Conservation (phyloP, 1,140 invertebrate species). For the Drosophila lowei region DNA sequence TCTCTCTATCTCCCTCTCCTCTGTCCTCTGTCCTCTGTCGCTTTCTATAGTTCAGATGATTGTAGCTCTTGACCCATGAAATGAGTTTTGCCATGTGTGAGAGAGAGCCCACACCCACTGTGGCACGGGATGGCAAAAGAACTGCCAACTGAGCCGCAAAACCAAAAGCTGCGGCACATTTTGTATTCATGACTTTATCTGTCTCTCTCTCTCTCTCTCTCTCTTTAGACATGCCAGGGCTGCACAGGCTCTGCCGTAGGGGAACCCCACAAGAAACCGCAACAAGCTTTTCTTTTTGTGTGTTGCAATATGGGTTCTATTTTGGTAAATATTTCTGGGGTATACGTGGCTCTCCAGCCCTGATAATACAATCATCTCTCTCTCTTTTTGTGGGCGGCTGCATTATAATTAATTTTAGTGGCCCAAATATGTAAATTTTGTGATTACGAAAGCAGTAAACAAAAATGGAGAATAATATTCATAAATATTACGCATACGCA, state of each 20-base stretch:
- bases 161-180: constrained; percentile 71
- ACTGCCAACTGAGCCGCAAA: constrained; percentile 67
- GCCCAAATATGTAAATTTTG: constrained; percentile 75
- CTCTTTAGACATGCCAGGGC: constrained; percentile 17
- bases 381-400: constrained; percentile 27
- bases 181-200: constrained; percentile 68
- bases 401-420: constrained; percentile 76
- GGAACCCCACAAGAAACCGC: neutral
- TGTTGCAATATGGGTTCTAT: too few relatives aligned
- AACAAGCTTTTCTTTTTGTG: neutral
- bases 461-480: constrained; percentile 60
- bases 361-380: constrained; percentile 2
- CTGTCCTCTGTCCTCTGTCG: constrained; percentile 17
- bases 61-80: constrained; percentile 76
- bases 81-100: constrained; percentile 79
- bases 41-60: constrained; percentile 55
- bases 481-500: constrained; percentile 72
- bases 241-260: neutral
- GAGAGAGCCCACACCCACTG: too few relatives aligned
- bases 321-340: neutral
- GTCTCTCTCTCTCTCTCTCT: constrained; percentile 17
- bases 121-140: constrained; percentile 28
- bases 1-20: constrained; percentile 3
- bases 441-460: constrained; percentile 60
- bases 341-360: constrained; percentile 12